Evolutionary conservation across 2,113 vertebrate species (phyloP).

Genomic region (Sylvilagus bachmani): DNA sequence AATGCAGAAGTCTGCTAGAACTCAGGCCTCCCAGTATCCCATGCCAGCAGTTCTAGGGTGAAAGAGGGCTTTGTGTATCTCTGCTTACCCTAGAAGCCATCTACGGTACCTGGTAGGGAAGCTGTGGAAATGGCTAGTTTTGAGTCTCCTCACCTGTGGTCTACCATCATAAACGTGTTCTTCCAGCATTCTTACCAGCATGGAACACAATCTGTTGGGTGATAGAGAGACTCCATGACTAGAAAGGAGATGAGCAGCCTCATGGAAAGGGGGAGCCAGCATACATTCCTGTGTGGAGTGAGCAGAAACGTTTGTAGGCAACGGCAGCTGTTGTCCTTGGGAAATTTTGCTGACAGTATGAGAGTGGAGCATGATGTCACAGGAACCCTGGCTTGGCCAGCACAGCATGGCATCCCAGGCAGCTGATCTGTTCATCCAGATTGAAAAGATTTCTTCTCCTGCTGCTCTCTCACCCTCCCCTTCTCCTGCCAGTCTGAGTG

Average conservation of each 20-base stretch:
- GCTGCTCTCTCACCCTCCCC: conserved; percentile 67
- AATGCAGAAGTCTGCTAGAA: not conserved
- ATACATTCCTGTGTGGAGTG: not conserved
- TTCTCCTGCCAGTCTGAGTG: conserved; percentile 65
- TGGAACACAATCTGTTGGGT: not conserved
- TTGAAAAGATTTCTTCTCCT: conserved; percentile 70
- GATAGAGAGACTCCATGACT: not conserved
- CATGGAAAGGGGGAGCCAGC: not conserved
- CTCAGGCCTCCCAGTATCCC: not conserved
- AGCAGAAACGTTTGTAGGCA: conserved; percentile 20
- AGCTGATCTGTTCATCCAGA: conserved; percentile 79
- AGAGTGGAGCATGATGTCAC: conserved; percentile 78
- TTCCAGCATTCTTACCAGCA: not conserved
- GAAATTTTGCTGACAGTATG: conserved; percentile 79
- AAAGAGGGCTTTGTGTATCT: not conserved
- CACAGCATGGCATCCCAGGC: conserved; percentile 72
- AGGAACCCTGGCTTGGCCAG: conserved; percentile 68
- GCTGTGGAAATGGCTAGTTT: not conserved
- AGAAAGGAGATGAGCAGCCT: not conserved
- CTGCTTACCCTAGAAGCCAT: not conserved
- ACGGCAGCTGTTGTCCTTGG: conserved; percentile 59
- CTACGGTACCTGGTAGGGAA: not conserved
- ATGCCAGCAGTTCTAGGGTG: not conserved
- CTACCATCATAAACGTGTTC: not conserved
- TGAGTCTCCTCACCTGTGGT: not conserved